Conservation (phyloP, 2,888 invertebrate genomes). For the Cephus nigrinus region DNA sequence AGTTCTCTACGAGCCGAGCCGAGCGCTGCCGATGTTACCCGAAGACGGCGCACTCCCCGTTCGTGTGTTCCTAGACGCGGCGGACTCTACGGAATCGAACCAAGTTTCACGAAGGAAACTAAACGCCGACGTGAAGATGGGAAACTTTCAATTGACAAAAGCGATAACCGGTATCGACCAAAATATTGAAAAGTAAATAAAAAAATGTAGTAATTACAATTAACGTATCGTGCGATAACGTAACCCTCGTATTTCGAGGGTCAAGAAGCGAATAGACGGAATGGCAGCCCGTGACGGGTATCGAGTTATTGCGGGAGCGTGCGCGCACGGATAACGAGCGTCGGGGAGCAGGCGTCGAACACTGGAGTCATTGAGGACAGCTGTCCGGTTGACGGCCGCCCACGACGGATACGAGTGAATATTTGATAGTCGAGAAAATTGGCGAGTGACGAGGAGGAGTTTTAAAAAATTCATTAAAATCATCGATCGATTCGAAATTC, state of each 20-base stretch:
- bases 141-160: not conserved
- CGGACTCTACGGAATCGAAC: not conserved
- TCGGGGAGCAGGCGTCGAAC: constrained; percentile 46
- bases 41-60: not conserved
- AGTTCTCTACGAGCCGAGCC: not conserved
- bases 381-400: constrained; percentile 46
- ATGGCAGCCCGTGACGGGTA: not conserved
- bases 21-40: not conserved
- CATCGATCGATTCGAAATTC: not conserved
- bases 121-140: not conserved
- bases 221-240: not conserved
- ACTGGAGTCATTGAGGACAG: constrained; percentile 46
- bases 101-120: not conserved
- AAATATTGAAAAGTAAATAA: not conserved
- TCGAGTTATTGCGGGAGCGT: constrained; percentile 42
- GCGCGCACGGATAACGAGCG: constrained; percentile 45
- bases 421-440: constrained; percentile 31
- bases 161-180: not conserved
- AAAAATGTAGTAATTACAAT: too few species aligned
- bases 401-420: constrained; percentile 39
- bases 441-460: not conserved
- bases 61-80: not conserved
- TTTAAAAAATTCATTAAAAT: not conserved
- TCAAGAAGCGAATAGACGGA: not conserved
- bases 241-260: not conserved